phyloP scores from a whole-genome alignment of 2,888 invertebrate species.

The Pollenia labialis region DNA sequence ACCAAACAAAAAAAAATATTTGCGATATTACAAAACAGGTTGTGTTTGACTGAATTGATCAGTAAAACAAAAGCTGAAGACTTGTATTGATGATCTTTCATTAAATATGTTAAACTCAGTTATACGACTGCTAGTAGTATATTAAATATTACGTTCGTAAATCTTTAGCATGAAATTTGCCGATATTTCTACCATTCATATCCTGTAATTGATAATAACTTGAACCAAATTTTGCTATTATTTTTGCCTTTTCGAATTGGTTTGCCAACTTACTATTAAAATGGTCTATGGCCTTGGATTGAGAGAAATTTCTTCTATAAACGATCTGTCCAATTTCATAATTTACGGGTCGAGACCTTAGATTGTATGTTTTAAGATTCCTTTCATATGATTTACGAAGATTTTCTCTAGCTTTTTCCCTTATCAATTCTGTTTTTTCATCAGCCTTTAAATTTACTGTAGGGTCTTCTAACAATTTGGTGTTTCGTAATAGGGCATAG shows the following conservation, averaged over 20 bases:
- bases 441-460: background rate
- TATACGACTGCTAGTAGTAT: too few relatives aligned
- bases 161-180: slow-evolving; percentile 17
- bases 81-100: too few relatives aligned
- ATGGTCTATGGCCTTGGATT: slow-evolving; percentile 13
- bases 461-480: background rate
- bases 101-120: too few relatives aligned
- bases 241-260: slow-evolving; percentile 32
- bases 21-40: too few relatives aligned
- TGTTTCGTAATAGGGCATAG: background rate
- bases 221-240: slow-evolving; percentile 14
- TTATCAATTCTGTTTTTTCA: slow-evolving; percentile 23
- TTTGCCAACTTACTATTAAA: slow-evolving; percentile 23
- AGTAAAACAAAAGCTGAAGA: too few relatives aligned
- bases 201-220: slow-evolving; percentile 27
- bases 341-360: background rate
- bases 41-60: too few relatives aligned
- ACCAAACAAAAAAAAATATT: too few relatives aligned
- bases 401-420: slow-evolving; percentile 5
- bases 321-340: slow-evolving; percentile 29
- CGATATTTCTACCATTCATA: background rate
- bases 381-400: background rate
- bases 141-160: too few relatives aligned
- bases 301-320: slow-evolving; percentile 25
- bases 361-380: slow-evolving; percentile 23